Conservation (phyloP, 2,113 vertebrate genomes). For the Uropsilus gracilis region DNA sequence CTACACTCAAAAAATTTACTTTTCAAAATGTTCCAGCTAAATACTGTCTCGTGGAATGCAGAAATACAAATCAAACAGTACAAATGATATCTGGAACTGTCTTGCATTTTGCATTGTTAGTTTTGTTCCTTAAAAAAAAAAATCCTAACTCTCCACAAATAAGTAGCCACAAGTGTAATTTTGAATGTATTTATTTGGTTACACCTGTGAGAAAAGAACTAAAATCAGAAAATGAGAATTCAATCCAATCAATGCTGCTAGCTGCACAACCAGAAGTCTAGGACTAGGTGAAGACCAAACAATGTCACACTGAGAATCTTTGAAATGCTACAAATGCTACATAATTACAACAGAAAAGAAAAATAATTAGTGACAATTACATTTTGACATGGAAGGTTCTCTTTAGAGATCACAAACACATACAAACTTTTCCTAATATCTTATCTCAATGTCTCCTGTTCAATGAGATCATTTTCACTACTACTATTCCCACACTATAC, state of each 20-base stretch:
- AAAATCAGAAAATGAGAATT: neutral
- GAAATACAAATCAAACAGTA: constrained; percentile 15
- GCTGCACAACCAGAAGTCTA: neutral
- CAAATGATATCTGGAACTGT: neutral
- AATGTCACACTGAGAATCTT: neutral
- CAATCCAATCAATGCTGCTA: constrained; percentile 23
- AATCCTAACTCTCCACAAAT: neutral
- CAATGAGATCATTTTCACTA: neutral
- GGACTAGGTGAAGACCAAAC: neutral
- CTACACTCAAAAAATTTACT: neutral
- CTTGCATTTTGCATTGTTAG: neutral
- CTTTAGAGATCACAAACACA: neutral
- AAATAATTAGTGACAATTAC: neutral
- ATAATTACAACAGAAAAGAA: neutral
- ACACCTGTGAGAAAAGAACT: constrained; percentile 26
- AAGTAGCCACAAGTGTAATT: neutral
- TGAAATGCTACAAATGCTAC: neutral
- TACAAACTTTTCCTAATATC: neutral
- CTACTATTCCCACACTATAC: neutral
- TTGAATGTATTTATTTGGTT: neutral
- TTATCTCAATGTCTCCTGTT: neutral
- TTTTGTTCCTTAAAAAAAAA: neutral
- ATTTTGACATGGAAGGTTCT: neutral
- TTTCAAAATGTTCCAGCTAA: neutral
- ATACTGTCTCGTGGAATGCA: neutral